Conservation (phyloP, 2,113 vertebrate genomes). For the Osmerus eperlanus region DNA sequence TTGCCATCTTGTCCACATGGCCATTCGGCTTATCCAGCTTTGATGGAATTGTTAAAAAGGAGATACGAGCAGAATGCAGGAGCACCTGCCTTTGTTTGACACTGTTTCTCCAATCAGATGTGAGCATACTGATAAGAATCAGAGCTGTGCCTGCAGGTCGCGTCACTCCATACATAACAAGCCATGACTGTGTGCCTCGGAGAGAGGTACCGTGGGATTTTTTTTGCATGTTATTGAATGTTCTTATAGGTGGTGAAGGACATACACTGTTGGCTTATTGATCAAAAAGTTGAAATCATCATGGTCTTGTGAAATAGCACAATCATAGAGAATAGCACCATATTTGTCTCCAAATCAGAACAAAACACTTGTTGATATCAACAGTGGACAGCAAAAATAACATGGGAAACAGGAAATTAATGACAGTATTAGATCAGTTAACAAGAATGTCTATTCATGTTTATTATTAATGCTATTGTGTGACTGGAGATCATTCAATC, state of each 20-base stretch:
- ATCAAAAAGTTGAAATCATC: too few species aligned
- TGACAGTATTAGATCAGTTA: not conserved
- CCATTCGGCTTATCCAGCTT: constrained; percentile 63
- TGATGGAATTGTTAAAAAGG: constrained; percentile 73
- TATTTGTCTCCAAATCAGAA: too few species aligned
- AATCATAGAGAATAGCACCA: too few species aligned
- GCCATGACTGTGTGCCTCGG: constrained; percentile 47
- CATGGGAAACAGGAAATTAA: not conserved
- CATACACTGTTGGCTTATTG: too few species aligned
- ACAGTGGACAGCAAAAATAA: too few species aligned
- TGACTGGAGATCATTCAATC: too few species aligned
- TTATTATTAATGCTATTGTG: not conserved
- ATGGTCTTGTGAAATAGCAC: too few species aligned
- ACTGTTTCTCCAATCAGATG: constrained; percentile 68
- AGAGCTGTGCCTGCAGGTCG: constrained; percentile 64
- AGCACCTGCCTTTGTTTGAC: constrained; percentile 64
- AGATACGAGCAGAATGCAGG: constrained; percentile 63
- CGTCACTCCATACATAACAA: constrained; percentile 71
- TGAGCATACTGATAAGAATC: constrained; percentile 67
- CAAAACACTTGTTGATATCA: not conserved
- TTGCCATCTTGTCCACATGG: constrained; percentile 64
- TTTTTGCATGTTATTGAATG: not conserved
- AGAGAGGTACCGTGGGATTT: constrained; percentile 42
- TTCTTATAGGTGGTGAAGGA: too few species aligned
- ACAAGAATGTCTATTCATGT: not conserved